Percentiles rank a stretch among this genome's conserved stretches.
Conservation (phyloP, 2,797 vertebrate genomes). For the Ctenochaetus hawaiiensis region DNA sequence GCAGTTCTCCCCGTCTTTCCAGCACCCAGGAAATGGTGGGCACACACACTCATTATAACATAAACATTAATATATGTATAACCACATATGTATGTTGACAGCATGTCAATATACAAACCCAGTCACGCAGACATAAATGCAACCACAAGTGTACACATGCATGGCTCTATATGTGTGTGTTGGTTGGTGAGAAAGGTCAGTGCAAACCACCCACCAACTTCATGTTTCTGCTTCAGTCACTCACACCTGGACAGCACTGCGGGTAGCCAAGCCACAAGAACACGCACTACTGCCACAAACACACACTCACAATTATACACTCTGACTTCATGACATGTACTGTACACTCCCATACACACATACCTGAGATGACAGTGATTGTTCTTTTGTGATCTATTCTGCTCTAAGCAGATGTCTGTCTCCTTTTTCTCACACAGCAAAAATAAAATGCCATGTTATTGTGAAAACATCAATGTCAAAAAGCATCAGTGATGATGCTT, state of each 20-base stretch:
- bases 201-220: slow-evolving; percentile 69
- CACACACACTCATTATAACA: slow-evolving; percentile 4
- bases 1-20: slow-evolving; percentile 98
- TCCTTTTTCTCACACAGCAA: not conserved
- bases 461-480: slow-evolving; percentile 35
- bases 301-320: slow-evolving; percentile 30
- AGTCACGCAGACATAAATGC: slow-evolving; percentile 5
- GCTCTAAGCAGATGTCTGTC: slow-evolving; percentile 29
- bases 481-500: slow-evolving; percentile 51
- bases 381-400: slow-evolving; percentile 44
- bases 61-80: too few species aligned
- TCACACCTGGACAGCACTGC: slow-evolving; percentile 60
- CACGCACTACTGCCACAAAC: slow-evolving; percentile 17
- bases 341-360: slow-evolving; percentile 32
- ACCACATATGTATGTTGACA: not conserved
- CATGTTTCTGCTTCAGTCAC: slow-evolving; percentile 60
- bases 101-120: not conserved
- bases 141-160: slow-evolving; percentile 19
- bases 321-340: slow-evolving; percentile 17
- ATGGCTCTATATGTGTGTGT: slow-evolving; percentile 10
- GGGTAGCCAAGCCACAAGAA: slow-evolving; percentile 46
- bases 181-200: slow-evolving; percentile 70
- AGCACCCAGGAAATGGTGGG: slow-evolving; percentile 96
- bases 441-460: not conserved
- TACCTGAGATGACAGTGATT: slow-evolving; percentile 46